phyloP scores from a whole-genome alignment of 2,113 vertebrate genomes.

The Hepsetus odoe region DNA sequence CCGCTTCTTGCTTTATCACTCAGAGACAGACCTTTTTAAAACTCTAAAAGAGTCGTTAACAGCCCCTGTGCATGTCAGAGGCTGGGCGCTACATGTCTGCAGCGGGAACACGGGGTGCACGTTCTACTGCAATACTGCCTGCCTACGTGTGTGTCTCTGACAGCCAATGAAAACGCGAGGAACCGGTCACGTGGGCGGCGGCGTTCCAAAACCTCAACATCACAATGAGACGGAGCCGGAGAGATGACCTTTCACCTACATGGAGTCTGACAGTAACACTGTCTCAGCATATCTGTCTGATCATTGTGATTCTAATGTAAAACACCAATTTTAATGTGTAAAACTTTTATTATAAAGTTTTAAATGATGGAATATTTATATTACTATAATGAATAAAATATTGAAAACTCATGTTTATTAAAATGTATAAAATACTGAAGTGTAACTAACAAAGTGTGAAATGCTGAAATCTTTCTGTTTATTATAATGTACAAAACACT shows the following conservation, averaged over 20 bases:
- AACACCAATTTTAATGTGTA: too few relatives aligned
- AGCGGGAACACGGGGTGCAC: neutral
- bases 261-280: neutral
- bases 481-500: too few relatives aligned
- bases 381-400: too few relatives aligned
- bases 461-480: too few relatives aligned
- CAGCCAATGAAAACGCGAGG: slow-evolving; percentile 30
- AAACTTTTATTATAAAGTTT: too few relatives aligned
- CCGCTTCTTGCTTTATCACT: neutral
- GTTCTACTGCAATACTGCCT: neutral
- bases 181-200: slow-evolving; percentile 19
- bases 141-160: neutral
- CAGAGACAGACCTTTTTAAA: neutral
- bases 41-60: too few relatives aligned
- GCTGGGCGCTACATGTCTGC: slow-evolving; percentile 24
- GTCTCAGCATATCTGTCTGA: neutral
- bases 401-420: too few relatives aligned
- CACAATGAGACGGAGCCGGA: neutral
- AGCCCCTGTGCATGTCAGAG: too few relatives aligned
- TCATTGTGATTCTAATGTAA: too few relatives aligned
- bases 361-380: too few relatives aligned
- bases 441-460: too few relatives aligned
- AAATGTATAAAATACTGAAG: too few relatives aligned
- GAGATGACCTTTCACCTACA: slow-evolving; percentile 6
- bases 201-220: neutral